A percentile compares a stretch with the other conserved stretches of the same genome.
Conservation (phyloP, 1,140 invertebrate species). For the Drosophila truncata region DNA sequence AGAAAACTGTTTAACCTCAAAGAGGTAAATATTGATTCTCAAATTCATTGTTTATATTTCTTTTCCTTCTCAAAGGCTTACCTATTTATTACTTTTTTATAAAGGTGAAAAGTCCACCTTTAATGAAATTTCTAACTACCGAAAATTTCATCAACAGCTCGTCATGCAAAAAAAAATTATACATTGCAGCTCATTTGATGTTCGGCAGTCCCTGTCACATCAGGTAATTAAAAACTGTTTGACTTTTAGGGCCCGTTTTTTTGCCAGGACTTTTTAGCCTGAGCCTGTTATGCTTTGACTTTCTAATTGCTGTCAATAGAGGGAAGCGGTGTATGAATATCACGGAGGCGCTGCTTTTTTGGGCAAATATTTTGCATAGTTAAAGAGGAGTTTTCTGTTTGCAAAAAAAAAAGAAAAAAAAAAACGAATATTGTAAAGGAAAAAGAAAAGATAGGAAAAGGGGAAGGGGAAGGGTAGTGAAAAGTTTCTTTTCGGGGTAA, state of each 20-base stretch:
- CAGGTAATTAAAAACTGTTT: constrained; percentile 81
- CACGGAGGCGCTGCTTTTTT: constrained; percentile 68
- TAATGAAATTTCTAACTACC: constrained; percentile 1
- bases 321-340: constrained; percentile 12
- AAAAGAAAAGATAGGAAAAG: neutral
- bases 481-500: constrained; percentile 31
- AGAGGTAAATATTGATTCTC: neutral
- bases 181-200: constrained; percentile 58
- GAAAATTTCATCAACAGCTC: neutral
- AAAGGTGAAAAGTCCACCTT: neutral
- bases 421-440: neutral
- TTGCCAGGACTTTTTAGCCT: constrained; percentile 36
- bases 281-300: constrained; percentile 68
- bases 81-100: neutral
- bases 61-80: neutral
- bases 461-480: neutral
- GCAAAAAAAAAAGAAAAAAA: constrained; percentile 4
- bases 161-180: constrained; percentile 2
- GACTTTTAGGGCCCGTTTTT: constrained; percentile 48
- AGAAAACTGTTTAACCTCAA: too few species aligned
- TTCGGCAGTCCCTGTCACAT: constrained; percentile 37
- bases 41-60: rapidly evolving
- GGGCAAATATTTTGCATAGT: constrained; percentile 80
- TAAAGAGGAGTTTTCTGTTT: constrained; percentile 74
- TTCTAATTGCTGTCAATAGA: constrained; percentile 81